Conservation (phyloP, 1,140 invertebrate species). For the Temnothorax nylanderi region DNA sequence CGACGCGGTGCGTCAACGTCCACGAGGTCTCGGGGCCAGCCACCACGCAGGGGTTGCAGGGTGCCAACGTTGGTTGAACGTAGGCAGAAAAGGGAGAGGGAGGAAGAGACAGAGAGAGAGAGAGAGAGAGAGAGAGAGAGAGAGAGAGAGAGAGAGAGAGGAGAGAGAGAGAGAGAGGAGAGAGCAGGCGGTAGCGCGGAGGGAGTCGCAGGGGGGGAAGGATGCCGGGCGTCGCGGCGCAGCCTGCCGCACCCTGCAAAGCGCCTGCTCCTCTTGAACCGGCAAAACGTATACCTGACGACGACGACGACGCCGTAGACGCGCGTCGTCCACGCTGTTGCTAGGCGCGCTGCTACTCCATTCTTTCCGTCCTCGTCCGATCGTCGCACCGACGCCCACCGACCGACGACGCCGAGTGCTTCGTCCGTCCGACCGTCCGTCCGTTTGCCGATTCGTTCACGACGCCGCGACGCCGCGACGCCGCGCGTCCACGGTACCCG, state of each 20-base stretch:
- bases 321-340: constrained; percentile 75
- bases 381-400: constrained; percentile 35
- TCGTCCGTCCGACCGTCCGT: not conserved
- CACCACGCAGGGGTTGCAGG: constrained; percentile 52
- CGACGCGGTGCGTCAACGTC: not conserved
- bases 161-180: not conserved
- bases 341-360: constrained; percentile 70
- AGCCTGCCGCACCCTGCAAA: constrained; percentile 82
- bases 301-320: constrained; percentile 55
- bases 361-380: constrained; percentile 63
- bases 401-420: constrained; percentile 3
- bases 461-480: constrained; percentile 2
- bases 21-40: constrained; percentile 32
- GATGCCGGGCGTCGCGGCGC: constrained; percentile 80
- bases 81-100: not conserved
- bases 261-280: constrained; percentile 78
- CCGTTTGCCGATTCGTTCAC: not conserved
- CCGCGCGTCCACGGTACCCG: constrained; percentile 12
- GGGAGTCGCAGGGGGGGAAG: constrained; percentile 51
- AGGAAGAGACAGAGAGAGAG: not conserved
- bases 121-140: not conserved
- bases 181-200: not conserved
- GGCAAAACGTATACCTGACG: constrained; percentile 73
- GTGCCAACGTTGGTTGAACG: constrained; percentile 25
- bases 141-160: not conserved